Percentiles rank a stretch among this genome's conserved stretches.
phyloP scores from a whole-genome alignment of 2,888 invertebrate genomes.

The Gastrophysa polygoni region DNA sequence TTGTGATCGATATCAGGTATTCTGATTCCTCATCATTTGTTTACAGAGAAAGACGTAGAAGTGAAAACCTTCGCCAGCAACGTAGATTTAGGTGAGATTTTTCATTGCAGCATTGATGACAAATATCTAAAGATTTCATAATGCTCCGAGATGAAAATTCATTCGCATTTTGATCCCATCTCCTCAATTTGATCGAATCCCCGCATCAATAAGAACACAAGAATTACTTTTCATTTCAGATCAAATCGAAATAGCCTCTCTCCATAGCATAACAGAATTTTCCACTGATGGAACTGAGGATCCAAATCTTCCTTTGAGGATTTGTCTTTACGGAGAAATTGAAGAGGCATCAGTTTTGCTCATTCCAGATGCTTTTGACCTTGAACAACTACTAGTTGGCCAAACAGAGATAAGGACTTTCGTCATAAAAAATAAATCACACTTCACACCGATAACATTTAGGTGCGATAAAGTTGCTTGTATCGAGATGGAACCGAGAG shows the following conservation, averaged over 20 bases:
- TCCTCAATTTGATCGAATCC: no score
- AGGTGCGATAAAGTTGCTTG: conserved; percentile 45
- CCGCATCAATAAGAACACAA: no score
- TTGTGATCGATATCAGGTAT: background rate
- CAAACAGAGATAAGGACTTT: conserved; percentile 45
- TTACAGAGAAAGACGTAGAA: conserved; percentile 26
- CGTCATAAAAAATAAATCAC: conserved; percentile 42
- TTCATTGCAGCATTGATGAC: no score
- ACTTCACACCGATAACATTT: conserved; percentile 41
- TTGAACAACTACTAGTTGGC: conserved; percentile 58
- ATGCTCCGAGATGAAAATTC: background rate
- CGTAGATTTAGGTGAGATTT: conserved; percentile 18
- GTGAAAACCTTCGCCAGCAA: conserved; percentile 28
- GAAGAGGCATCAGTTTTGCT: conserved; percentile 61
- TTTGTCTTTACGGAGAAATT: conserved; percentile 65
- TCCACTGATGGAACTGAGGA: conserved; percentile 11
- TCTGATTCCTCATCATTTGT: background rate
- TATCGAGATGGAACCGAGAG: conserved; percentile 42
- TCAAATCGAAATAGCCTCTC: conserved; percentile 21
- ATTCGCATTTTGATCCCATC: background rate
- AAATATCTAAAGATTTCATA: background rate
- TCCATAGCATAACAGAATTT: conserved; percentile 13
- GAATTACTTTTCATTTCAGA: no score
- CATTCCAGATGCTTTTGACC: conserved; percentile 59
- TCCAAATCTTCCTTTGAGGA: conserved; percentile 41